Evolutionary conservation across 2,888 invertebrate genomes (phyloP).

Genomic region (Pristionchus mayeri): DNA sequence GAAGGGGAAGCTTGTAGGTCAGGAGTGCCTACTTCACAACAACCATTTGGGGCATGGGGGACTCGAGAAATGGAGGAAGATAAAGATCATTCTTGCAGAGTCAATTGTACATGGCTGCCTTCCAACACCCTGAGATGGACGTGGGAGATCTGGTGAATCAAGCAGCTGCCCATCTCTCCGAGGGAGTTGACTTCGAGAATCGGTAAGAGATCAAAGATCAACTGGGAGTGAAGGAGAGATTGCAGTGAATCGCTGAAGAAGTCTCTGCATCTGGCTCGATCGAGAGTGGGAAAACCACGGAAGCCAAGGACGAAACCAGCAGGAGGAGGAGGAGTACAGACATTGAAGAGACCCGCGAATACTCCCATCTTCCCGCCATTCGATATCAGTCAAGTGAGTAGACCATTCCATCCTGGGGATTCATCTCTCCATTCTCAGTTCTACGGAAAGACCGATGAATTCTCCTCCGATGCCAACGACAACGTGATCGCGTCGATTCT

Average conservation of each 20-base stretch:
- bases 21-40: not conserved
- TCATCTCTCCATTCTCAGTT: conserved; percentile 29
- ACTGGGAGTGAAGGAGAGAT: not conserved
- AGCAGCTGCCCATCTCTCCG: conserved; percentile 62
- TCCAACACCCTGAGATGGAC: conserved; percentile 66
- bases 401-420: not conserved
- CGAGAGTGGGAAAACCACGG: conserved; percentile 63
- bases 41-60: conserved; percentile 39
- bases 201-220: conserved; percentile 46
- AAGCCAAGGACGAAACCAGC: conserved; percentile 57
- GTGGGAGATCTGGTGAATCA: conserved; percentile 65
- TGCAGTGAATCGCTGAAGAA: conserved; percentile 72
- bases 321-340: not conserved
- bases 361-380: conserved; percentile 22
- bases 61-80: not conserved
- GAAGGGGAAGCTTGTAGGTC: conserved; percentile 24
- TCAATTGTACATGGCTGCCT: conserved; percentile 63
- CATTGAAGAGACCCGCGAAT: conserved; percentile 33
- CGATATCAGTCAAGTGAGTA: conserved; percentile 39
- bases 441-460: conserved; percentile 9
- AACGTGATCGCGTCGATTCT: conserved; percentile 50
- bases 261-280: conserved; percentile 71
- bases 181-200: conserved; percentile 59
- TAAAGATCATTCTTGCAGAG: conserved; percentile 59
- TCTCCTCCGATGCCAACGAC: conserved; percentile 46